These are phyloP conservation scores for Lophochroa leadbeateri DNA, from an alignment of 2,113 vertebrate species.

Conservation along the genomic window DNA sequence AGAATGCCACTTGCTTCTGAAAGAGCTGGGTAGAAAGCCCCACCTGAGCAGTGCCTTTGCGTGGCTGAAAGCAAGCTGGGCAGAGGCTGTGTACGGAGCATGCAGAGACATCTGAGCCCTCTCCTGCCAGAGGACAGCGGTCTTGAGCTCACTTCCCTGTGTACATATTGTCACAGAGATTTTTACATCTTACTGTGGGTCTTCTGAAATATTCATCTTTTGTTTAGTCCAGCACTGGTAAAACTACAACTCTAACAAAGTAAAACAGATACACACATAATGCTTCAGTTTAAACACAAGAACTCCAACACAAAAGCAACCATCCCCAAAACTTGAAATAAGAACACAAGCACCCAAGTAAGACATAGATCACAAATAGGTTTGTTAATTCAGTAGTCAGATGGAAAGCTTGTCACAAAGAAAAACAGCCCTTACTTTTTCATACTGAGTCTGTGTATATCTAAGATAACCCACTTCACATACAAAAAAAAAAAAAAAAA, in stretches of 20 bases:
- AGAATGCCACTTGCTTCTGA: background rate
- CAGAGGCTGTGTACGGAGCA: rapidly evolving
- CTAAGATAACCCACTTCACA: background rate
- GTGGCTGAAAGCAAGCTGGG: background rate
- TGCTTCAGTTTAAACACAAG: background rate
- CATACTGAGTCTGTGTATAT: background rate
- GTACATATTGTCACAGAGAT: rapidly evolving
- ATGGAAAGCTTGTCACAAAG: background rate
- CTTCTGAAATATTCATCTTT: background rate
- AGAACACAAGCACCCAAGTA: background rate
- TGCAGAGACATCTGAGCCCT: background rate
- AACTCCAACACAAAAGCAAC: background rate
- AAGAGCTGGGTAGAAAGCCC: background rate
- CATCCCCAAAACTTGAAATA: background rate
- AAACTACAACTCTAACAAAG: background rate
- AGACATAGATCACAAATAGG: background rate
- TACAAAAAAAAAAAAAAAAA: background rate
- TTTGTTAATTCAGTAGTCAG: background rate
- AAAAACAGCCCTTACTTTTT: background rate
- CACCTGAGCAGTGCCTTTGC: background rate
- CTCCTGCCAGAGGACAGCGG: background rate
- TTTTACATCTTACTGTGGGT: background rate
- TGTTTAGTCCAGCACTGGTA: background rate
- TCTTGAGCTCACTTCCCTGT: background rate
- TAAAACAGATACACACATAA: rapidly evolving